Base-by-base conservation (phyloP, 2,888 invertebrate genomes). In the Sarcophaga variegata region DNA sequence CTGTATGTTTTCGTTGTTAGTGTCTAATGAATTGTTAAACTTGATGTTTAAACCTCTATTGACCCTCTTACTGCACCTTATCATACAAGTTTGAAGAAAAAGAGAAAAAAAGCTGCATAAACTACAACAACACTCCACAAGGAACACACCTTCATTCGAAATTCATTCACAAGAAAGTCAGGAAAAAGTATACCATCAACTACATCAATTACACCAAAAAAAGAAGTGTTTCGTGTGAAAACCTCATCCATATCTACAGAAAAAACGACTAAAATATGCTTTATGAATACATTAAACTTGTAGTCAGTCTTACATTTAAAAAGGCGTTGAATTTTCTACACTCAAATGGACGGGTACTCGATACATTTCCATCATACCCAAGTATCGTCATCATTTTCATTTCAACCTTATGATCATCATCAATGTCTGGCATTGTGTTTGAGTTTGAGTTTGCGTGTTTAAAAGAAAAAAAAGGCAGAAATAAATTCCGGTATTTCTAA, bases 271-370 rank as follows among this genome's bases (percentile, higher is more conserved):
- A 80, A 62, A 62, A 62, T 11, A 62, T 66, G 79, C 62, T 81
- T 83, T 81, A 81, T 87, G 86, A 87, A 84, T 83, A 84, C n/a
- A 87, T 84, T 87, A 80, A 67, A 27, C 22, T 67, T 71, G n/a
- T 79, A 60, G 20, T 14, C 17, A 60, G 20, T 22, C 17, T 49
- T 49, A 76, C 64, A 49, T 76, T 49, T 17, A 27, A 49, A 64
- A 64, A n/a, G 59, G 54, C 54, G 27, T 11, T 60, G 20, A n/a
- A 62, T n/a, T 54, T 54, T 54, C 14, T 54, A 14, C 6, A 59
- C 59, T 59, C 59, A n/a, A 59, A 59, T 3, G 67, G 54, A 77
- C 77, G 66, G 62, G 64, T 79, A 74, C 83, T 86, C 75, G 69
- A 72, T 86, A 74, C 77, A 63, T 59, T 81, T 72, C 76, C 77